Evolutionary conservation across 2,113 vertebrate species (phyloP), one percentile per base, ranked within the genome.

Genomic region (Aptenodytes patagonicus): DNA sequence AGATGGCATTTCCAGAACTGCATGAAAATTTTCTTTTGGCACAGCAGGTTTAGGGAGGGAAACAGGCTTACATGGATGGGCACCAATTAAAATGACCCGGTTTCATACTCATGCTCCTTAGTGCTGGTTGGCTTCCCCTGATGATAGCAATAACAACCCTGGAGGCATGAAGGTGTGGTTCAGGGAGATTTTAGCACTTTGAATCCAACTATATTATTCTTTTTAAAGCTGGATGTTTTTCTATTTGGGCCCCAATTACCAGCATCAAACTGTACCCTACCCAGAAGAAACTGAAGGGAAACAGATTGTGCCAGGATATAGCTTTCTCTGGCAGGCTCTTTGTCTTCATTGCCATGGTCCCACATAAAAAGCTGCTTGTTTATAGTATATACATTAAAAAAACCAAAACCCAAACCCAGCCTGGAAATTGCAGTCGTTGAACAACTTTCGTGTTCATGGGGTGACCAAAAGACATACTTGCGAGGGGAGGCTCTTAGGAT

Each of bases 401-500:
- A 5, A 7, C 6, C 13, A 3, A 85, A 75, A 3, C 87, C 91
- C 83, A 96, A 92, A 81, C 64, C 75, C 94, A 65, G 83, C 60
- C 61, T 93, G 85, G 77, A 94, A 80, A 57, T 1, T 2, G 69
- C 46, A 77, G 36, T 29, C 1, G 0, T 61, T 13, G 44, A 72
- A 38, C 28, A 75, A 19, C 25, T 32, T 60, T 5, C 1, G 0
- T 51, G 20, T 62, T 57, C 49, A 24, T 9, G 40, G 31, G 15
- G 4, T 54, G 47, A 47, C 40, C 52, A 42, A n/a, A 40, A 22
- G 49, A 42, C 24, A 25, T 16, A 31, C 18, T 44, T 28, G 34
- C 0, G 0, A 64, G 46, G n/a, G 61, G 46, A 58, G 10, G 18
- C 20, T 91, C 91, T 98, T 96, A 99, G 80, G 98, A 98, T 2